Base-by-base conservation (phyloP, 2,888 invertebrate genomes). In the Xylota segnis region DNA sequence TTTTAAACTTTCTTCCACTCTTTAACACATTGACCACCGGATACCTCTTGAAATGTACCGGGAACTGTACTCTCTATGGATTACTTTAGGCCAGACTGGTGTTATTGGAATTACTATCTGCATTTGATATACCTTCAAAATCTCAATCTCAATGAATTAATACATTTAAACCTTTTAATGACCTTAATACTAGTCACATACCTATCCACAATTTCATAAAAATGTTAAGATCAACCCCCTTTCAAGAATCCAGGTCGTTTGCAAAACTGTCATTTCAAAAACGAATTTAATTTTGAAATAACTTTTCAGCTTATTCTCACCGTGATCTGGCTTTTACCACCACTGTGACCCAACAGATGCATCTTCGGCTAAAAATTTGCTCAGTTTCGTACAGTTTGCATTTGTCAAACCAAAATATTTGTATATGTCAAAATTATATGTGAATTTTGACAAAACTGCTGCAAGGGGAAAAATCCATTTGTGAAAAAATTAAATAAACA, bases 341-440 rank as follows among this genome's bases (percentile, higher is more conserved):
- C 5, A 83, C 68, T 72, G 83, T 83, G 72, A 83, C 4, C 40
- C 37, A 5, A 0, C 2, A 5, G 18, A 61, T 23, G 29, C 52
- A 54, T 29, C 7, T 7, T 23, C 58, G 40, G 77, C 72, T 83
- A 78, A 78, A 78, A n/a, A 18, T 10, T 61, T 47, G 37, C 61
- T 63, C 56, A 58, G 9, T 63, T 70, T 78, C 77, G 83, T 34
- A 83, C 77, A 83, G 83, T 72, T 78, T n/a, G 12, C 68, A 27
- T n/a, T 70, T 83, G 83, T 83, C 82, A 83, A 66, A 65, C 27
- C 34, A 59, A 59, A 72, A 83, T 78, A 83, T 74, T 83, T 83
- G 83, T 83, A 78, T 78, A 83, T 83, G 83, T 78, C 74, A 78
- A 76, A 72, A 61, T 29, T 72, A 66, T 72, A 58, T 37, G 54